Evolutionary conservation across 2,797 vertebrate species (phyloP).

Genomic region (Dicrostonyx torquatus): DNA sequence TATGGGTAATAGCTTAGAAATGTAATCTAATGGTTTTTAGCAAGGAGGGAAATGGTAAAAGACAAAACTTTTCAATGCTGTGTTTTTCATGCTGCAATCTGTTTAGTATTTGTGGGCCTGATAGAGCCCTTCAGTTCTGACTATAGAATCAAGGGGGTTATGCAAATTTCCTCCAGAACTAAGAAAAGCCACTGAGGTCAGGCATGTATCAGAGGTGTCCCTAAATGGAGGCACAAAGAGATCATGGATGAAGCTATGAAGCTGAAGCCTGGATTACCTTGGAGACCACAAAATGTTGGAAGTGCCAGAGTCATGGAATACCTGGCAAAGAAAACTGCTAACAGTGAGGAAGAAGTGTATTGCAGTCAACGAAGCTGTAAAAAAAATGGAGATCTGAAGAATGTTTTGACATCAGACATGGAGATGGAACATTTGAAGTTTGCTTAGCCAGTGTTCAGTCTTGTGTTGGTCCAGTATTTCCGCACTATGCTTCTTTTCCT

Average conservation of each 20-base stretch:
- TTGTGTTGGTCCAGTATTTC: neutral
- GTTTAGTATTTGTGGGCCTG: neutral
- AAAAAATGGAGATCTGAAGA: neutral
- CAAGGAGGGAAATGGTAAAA: neutral
- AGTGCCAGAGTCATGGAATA: neutral
- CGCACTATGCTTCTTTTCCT: neutral
- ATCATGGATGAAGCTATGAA: neutral
- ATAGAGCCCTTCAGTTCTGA: neutral
- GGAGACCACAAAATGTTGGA: neutral
- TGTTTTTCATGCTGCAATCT: neutral
- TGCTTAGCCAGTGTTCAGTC: neutral
- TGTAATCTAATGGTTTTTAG: neutral
- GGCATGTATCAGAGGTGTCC: neutral
- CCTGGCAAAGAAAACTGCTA: neutral
- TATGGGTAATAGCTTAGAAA: neutral
- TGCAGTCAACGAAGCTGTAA: neutral
- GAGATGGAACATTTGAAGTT: neutral
- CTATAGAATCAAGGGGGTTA: neutral
- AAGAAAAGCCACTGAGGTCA: neutral
- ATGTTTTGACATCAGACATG: neutral
- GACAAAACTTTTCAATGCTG: neutral
- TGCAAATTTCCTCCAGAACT: neutral
- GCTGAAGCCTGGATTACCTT: neutral
- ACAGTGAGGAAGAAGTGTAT: neutral
- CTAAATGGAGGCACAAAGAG: neutral